Evolutionary conservation across 37 sponge, comb jelly and placozoan genomes (phyloP).

Genomic region (Halichondria panicea): DNA sequence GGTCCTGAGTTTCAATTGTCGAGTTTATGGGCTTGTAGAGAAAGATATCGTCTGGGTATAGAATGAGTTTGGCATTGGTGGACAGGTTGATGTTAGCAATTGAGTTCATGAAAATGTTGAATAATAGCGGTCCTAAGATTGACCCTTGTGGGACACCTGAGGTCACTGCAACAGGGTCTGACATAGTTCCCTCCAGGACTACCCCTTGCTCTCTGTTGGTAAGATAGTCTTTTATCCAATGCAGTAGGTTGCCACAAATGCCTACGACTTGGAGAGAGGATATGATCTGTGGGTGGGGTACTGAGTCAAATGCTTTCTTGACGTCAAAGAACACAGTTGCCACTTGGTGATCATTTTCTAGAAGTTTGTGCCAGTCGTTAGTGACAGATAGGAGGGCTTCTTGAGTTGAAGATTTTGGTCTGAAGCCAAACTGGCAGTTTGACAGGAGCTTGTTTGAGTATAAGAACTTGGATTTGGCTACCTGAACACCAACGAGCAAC

Average conservation of each 20-base stretch:
- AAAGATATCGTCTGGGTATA: constrained; percentile 31
- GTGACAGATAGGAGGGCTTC: constrained; percentile 11
- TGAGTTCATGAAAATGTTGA: constrained; percentile 16
- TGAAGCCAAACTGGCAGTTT: constrained; percentile 25
- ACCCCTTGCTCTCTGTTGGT: constrained; percentile 14
- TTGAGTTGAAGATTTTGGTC: constrained; percentile 18
- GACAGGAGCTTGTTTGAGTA: constrained; percentile 35
- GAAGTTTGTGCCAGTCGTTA: constrained; percentile 1
- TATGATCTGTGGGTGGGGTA: constrained; percentile 13
- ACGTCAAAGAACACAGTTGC: constrained; percentile 31
- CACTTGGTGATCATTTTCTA: not conserved
- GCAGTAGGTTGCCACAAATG: constrained; percentile 10
- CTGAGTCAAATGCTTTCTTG: constrained; percentile 1
- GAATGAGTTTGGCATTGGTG: not conserved
- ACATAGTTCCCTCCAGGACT: constrained; percentile 15
- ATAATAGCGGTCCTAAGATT: constrained; percentile 17
- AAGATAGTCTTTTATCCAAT: constrained; percentile 17
- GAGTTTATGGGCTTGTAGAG: constrained; percentile 19
- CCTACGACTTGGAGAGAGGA: not conserved
- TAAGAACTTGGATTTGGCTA: constrained; percentile 13
- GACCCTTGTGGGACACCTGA: constrained; percentile 25
- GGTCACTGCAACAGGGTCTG: not conserved
- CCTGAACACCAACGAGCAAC: no score
- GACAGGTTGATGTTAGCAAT: constrained; percentile 1
- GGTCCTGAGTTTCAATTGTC: not conserved